Evolutionary conservation across 2,113 vertebrate genomes (phyloP), one percentile per base, ranked within the genome.

Genomic region (Plecturocebus donacophilus): DNA sequence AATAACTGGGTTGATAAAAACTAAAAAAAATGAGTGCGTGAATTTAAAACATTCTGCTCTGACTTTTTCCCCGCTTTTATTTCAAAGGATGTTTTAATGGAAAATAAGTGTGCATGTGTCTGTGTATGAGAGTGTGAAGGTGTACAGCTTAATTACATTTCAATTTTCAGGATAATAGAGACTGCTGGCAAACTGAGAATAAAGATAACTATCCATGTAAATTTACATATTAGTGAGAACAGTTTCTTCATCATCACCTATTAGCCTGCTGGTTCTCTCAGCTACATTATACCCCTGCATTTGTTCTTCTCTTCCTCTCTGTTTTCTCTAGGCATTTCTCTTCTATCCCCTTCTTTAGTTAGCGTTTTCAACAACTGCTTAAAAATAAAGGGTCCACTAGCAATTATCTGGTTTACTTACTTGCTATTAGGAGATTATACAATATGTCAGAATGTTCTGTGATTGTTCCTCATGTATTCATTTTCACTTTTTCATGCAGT

Each of bases 1-100:
- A 98, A 98, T 94, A 97, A 97, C 61, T 73, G 70, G 38, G 68
- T 61, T 94, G 95, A 56, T 98, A 87, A 97, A 96, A 98, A 98
- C 30, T 52, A 38, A 64, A 96, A 90, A 96, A 95, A 87, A 61
- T 16, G 35, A 87, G 75, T 56, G 52, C 20, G 64, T 94, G 90
- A 95, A 96, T 96, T 94, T 25, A 42, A 93, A 81, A 80, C 73
- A 84, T 30, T 97, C 56, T 92, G 40, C 75, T 94, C 42, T 93
- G 79, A 81, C 89, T 96, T 95, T 94, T 96, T 87, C 77, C 42
- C 68, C 32, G 77, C 49, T 94, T 91, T 92, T 87, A 92, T 96
- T 96, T 92, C 49, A 88, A 64, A 96, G 73, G 16, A 40, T 92
- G 19, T 91, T 94, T 92, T 90, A 90, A 94, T 90, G 76, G 12